Conservation (phyloP, 2,888 invertebrate species). For the Stenoptilia bipunctidactyla region DNA sequence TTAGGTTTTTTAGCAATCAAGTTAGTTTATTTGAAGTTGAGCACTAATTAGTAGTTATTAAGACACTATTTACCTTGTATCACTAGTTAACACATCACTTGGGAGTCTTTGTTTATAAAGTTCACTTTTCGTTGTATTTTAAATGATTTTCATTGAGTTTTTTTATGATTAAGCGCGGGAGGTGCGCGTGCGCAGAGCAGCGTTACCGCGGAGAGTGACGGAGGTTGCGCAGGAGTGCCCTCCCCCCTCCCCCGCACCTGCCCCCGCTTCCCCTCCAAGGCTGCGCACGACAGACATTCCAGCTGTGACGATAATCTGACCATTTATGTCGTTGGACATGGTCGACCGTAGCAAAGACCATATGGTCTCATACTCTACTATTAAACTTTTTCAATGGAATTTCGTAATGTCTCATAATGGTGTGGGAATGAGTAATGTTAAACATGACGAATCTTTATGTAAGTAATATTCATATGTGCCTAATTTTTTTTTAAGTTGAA, state of each 20-base stretch:
- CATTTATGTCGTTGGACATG: conserved; percentile 69
- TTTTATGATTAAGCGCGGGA: no score
- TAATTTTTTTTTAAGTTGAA: no score
- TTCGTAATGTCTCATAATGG: conserved; percentile 40
- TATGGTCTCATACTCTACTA: conserved; percentile 49
- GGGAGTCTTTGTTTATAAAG: no score
- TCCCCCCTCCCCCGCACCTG: conserved; percentile 22
- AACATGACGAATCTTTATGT: no score
- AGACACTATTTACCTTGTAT: conserved; percentile 35
- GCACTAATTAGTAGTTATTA: conserved; percentile 14
- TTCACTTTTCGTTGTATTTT: no score
- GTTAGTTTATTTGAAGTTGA: no score
- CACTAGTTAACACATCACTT: conserved; percentile 35
- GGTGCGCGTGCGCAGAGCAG: conserved; percentile 50
- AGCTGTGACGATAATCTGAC: conserved; percentile 65
- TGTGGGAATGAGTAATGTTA: conserved; percentile 30
- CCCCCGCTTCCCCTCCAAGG: conserved; percentile 28
- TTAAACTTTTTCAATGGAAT: conserved; percentile 47
- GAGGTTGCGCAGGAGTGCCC: conserved; percentile 31
- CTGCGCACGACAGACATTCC: conserved; percentile 51
- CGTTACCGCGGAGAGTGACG: conserved; percentile 42
- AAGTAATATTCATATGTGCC: no score
- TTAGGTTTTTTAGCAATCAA: no score
- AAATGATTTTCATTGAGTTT: no score
- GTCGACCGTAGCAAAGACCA: conserved; percentile 57